Base-by-base conservation (phyloP, 2,797 vertebrate species). In the Myotis planiceps region DNA sequence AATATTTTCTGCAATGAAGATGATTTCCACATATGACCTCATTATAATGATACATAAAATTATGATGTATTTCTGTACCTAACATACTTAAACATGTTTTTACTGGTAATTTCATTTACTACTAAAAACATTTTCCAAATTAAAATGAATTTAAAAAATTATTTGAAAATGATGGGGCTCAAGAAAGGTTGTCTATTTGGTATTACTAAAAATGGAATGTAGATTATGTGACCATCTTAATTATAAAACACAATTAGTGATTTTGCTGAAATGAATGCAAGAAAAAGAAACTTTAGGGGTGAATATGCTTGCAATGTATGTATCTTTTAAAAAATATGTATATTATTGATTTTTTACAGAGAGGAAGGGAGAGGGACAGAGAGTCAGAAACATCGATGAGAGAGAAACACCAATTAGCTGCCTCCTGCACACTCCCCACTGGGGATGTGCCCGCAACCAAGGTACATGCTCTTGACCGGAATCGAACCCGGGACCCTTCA, bases 241-340 rank as follows among this genome's bases (percentile, higher is more conserved):
- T 66, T 47, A 34, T 51, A 85, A 84, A 51, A 34, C 19, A 25
- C 72, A 47, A 25, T 32, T 25, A 27, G 6, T 72, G 63, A 79
- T 74, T 93, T 82, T 94, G 21, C n/a, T 92, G 53, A 89, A 94
- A 87, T 53, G 53, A 78, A 72, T 3, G 5, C 71, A 88, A 83
- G 69, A 81, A 45, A 85, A 86, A 49, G 29, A 76, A 66, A 78
- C 76, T 53, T 95, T 65, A 42, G 39, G 51, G 32, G 4, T 74
- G 32, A 39, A 12, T 89, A 34, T 32, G 8, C 19, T 21, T 45
- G 1, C 9, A 18, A 49, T 82, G 29, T 63, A 6, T 68, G 6
- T 32, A 3, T 45, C 9, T 82, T 72, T 42, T 10, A 10, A 42
- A 42, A 42, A 42, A 42, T 42, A 42, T 42, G 10, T 42, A 10